phyloP scores from a whole-genome alignment of 2,888 invertebrate genomes.

The Amphipyra berbera region DNA sequence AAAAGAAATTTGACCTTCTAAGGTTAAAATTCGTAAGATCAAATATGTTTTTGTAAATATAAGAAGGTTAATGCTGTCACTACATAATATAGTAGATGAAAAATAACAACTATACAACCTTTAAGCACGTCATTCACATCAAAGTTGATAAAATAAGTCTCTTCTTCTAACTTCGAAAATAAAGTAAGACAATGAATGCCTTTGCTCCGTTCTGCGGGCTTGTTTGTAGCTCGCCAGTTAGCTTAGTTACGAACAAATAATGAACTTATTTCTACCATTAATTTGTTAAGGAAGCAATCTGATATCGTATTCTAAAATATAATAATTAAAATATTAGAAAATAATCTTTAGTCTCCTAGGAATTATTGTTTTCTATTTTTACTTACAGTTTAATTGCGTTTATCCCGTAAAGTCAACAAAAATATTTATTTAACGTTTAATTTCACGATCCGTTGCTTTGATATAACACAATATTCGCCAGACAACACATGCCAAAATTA shows the following conservation, averaged over 20 bases:
- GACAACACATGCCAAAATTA: slow-evolving; percentile 17
- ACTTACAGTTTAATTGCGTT: too few species aligned
- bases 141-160: slow-evolving; percentile 29
- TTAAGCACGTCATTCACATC: slow-evolving; percentile 20
- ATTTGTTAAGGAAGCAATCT: slow-evolving; percentile 14
- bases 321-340: slow-evolving; percentile 3
- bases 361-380: too few species aligned
- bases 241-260: slow-evolving; percentile 40
- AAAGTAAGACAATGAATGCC: slow-evolving; percentile 29
- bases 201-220: slow-evolving; percentile 8
- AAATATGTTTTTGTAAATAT: not conserved
- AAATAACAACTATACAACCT: slow-evolving; percentile 10
- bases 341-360: not conserved
- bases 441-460: slow-evolving; percentile 14
- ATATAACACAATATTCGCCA: slow-evolving; percentile 3
- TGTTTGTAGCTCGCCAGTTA: slow-evolving; percentile 37
- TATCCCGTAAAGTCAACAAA: too few species aligned
- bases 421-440: not conserved
- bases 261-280: slow-evolving; percentile 28
- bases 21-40: not conserved
- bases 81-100: too few species aligned
- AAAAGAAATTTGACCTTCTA: too few species aligned
- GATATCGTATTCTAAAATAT: slow-evolving; percentile 2
- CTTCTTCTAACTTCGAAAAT: slow-evolving; percentile 30
- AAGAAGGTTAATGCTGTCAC: not conserved